phyloP scores from a whole-genome alignment of 2,113 vertebrate species.

The Halichoerus grypus region DNA sequence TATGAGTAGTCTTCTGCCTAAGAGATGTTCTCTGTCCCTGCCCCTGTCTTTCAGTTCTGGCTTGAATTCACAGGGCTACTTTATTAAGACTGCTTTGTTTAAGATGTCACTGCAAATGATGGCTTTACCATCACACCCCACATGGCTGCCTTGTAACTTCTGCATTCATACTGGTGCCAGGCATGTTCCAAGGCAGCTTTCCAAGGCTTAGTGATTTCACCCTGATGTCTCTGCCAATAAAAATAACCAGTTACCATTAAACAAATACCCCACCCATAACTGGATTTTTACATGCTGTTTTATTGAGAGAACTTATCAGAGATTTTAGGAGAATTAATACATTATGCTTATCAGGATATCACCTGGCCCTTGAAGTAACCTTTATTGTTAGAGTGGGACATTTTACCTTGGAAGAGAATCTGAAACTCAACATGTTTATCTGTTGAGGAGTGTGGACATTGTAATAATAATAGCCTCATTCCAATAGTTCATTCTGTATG shows the following conservation, averaged over 20 bases:
- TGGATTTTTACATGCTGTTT: constrained; percentile 75
- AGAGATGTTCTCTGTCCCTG: constrained; percentile 36
- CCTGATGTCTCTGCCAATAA: constrained; percentile 74
- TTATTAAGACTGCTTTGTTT: constrained; percentile 70
- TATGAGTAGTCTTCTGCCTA: background rate
- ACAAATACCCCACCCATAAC: constrained; percentile 71
- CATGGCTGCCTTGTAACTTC: constrained; percentile 66
- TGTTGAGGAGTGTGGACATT: background rate
- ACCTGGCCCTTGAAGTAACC: background rate
- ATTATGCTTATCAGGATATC: background rate
- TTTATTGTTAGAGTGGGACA: constrained; percentile 15
- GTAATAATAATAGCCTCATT: constrained; percentile 37
- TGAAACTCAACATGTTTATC: background rate
- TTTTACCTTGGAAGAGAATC: constrained; percentile 58
- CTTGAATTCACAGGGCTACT: constrained; percentile 58
- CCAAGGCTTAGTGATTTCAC: constrained; percentile 78
- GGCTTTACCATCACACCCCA: constrained; percentile 61
- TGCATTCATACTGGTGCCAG: constrained; percentile 68
- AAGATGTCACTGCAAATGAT: constrained; percentile 73
- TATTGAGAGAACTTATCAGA: constrained; percentile 74
- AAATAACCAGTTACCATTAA: constrained; percentile 79
- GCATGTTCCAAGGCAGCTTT: constrained; percentile 77
- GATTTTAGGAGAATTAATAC: constrained; percentile 59
- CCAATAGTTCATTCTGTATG: constrained; percentile 29
- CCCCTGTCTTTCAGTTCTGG: constrained; percentile 4